Evolutionary conservation across 2,888 invertebrate species (phyloP).

Genomic region (Hanleya hanleyi): DNA sequence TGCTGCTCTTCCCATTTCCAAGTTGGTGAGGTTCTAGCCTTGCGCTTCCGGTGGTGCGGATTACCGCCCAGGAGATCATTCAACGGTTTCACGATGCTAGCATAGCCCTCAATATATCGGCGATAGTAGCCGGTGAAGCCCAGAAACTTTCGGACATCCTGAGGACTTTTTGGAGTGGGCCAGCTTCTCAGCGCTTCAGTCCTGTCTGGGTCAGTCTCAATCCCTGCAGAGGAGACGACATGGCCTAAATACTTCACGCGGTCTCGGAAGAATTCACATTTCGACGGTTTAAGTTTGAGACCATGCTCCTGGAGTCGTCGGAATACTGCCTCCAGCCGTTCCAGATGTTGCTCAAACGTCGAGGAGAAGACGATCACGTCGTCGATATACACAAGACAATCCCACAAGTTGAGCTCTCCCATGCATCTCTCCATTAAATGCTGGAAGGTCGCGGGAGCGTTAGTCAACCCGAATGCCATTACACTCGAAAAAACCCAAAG

Average conservation of each 20-base stretch:
- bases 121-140: conserved; percentile 25
- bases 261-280: not conserved
- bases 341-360: conserved; percentile 14
- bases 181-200: not conserved
- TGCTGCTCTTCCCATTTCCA: conserved; percentile 18
- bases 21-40: not conserved
- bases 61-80: conserved; percentile 1
- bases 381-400: conserved; percentile 1
- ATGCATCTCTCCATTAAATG: conserved; percentile 7
- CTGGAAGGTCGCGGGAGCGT: not conserved
- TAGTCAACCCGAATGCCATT: not conserved
- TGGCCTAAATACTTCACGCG: conserved; percentile 1
- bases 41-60: not conserved
- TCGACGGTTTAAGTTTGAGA: not conserved
- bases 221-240: not conserved
- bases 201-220: conserved; percentile 2
- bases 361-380: conserved; percentile 5
- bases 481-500: conserved; percentile 34
- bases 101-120: conserved; percentile 14
- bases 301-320: not conserved
- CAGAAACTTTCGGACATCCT: conserved; percentile 13
- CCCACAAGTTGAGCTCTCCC: not conserved
- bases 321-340: conserved; percentile 6
- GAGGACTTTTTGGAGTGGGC: not conserved
- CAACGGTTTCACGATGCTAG: conserved; percentile 13